Evolutionary conservation across 2,113 vertebrate species (phyloP).

Genomic region (Vimba vimba): DNA sequence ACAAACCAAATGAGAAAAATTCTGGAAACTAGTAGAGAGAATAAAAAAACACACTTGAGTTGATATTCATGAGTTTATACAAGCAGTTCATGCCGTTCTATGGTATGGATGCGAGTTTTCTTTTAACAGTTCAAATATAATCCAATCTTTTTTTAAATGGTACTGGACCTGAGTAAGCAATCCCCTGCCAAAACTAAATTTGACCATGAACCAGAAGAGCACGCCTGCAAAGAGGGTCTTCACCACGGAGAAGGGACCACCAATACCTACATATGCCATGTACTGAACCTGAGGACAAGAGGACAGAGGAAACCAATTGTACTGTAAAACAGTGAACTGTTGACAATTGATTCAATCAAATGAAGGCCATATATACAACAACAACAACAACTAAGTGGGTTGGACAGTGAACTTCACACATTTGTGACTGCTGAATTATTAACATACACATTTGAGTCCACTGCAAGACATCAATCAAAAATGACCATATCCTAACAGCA

Average conservation of each 20-base stretch:
- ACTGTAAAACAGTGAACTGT: background rate
- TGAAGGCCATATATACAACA: background rate
- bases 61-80: background rate
- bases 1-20: constrained; percentile 84
- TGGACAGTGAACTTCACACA: background rate
- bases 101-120: background rate
- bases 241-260: constrained; percentile 78
- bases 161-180: constrained; percentile 80
- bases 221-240: constrained; percentile 84
- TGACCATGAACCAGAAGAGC: constrained; percentile 84
- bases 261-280: constrained; percentile 74
- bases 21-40: constrained; percentile 77
- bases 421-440: background rate
- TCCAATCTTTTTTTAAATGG: background rate
- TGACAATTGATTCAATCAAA: background rate
- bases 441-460: background rate
- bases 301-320: background rate
- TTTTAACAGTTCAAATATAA: background rate
- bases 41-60: background rate
- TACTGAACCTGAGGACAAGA: constrained; percentile 79
- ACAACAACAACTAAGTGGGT: background rate
- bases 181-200: constrained; percentile 83
- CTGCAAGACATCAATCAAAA: constrained; percentile 1
- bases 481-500: background rate
- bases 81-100: background rate